Conservation (phyloP, 2,888 invertebrate species). For the Epinotia brunnichana region DNA sequence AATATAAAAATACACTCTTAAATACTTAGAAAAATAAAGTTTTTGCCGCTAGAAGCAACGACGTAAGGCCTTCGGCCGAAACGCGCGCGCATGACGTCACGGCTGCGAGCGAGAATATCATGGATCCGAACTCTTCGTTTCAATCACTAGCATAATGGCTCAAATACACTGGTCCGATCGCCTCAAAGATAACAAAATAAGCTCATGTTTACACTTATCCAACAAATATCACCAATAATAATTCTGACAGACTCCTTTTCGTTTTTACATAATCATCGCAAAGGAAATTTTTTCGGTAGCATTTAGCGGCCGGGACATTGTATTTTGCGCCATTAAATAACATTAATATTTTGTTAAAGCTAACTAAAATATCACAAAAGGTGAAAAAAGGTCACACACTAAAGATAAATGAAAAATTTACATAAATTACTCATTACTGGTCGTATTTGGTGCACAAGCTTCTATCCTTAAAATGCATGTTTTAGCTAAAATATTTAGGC, state of each 20-base stretch:
- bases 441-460: not conserved
- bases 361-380: constrained; percentile 61
- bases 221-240: not conserved
- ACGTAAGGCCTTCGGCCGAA: constrained; percentile 27
- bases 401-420: constrained; percentile 8
- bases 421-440: not conserved
- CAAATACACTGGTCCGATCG: constrained; percentile 1
- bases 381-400: constrained; percentile 49
- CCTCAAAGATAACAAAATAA: not conserved
- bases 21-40: constrained; percentile 63
- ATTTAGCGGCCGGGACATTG: not conserved
- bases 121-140: not conserved
- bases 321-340: constrained; percentile 7
- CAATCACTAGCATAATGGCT: constrained; percentile 5
- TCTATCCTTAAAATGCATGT: not conserved
- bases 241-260: too few relatives aligned
- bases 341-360: constrained; percentile 31
- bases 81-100: not conserved
- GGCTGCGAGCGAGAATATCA: not conserved
- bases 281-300: not conserved
- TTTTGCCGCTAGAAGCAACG: constrained; percentile 47
- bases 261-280: not conserved
- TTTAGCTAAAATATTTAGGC: not conserved
- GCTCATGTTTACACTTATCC: not conserved
- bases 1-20: constrained; percentile 67